Conservation (phyloP, 2,113 vertebrate species). For the Mustela lutreola region DNA sequence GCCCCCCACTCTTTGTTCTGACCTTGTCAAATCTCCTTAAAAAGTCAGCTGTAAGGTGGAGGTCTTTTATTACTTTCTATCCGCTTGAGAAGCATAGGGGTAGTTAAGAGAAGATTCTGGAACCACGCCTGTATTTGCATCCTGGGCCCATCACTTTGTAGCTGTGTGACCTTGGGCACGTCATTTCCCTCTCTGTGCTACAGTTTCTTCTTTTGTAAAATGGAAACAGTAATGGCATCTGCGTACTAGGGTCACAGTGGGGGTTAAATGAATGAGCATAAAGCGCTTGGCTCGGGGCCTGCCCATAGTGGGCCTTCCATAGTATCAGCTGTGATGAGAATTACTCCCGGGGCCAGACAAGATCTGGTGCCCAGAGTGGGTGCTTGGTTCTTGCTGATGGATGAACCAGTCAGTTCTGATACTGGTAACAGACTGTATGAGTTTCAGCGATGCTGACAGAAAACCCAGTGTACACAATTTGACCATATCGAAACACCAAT, state of each 20-base stretch:
- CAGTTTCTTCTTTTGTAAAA: not conserved
- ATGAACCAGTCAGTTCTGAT: not conserved
- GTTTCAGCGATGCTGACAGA: not conserved
- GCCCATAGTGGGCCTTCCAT: not conserved
- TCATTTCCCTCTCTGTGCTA: not conserved
- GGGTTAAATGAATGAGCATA: not conserved
- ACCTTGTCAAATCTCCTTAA: not conserved
- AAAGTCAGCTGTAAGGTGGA: not conserved
- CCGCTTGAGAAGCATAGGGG: not conserved
- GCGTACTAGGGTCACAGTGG: not conserved
- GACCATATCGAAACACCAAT: fast-evolving
- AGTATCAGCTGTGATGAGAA: not conserved
- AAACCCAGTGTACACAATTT: not conserved
- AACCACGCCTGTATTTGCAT: not conserved
- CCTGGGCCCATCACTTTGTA: not conserved
- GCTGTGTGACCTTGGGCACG: not conserved
- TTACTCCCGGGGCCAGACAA: not conserved
- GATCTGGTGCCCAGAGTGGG: not conserved
- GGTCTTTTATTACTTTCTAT: too few species aligned
- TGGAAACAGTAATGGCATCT: not conserved
- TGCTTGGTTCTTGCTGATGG: not conserved
- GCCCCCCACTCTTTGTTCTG: not conserved
- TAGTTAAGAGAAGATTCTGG: not conserved
- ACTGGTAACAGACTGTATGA: not conserved
- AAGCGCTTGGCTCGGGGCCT: not conserved